phyloP scores from a whole-genome alignment of 1,140 invertebrate species.

The Nebria ingens region DNA sequence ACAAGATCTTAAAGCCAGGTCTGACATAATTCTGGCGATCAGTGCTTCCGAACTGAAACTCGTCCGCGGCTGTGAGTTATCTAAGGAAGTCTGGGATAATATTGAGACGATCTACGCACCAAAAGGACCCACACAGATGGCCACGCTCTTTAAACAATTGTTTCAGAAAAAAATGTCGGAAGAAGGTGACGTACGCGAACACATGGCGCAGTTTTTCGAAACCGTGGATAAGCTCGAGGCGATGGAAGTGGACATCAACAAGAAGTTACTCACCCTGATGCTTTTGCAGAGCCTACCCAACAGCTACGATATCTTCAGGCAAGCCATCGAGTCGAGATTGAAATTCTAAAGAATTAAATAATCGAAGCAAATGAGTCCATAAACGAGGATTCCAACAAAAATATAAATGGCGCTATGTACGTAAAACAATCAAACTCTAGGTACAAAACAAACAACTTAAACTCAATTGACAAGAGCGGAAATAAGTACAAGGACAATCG shows the following conservation, averaged over 20 bases:
- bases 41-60: slow-evolving; percentile 12
- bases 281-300: slow-evolving; percentile 14
- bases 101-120: slow-evolving; percentile 8
- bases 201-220: slow-evolving; percentile 16
- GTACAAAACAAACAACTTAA: too few species aligned
- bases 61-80: slow-evolving; percentile 5
- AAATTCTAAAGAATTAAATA: slow-evolving; percentile 3
- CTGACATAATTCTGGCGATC: too few species aligned
- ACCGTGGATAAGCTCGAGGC: slow-evolving; percentile 14
- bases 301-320: slow-evolving; percentile 14
- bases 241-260: slow-evolving; percentile 14
- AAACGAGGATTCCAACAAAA: neutral
- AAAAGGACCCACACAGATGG: too few species aligned
- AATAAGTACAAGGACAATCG: too few species aligned
- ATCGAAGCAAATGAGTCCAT: neutral
- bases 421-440: neutral
- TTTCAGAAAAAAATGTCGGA: slow-evolving; percentile 15
- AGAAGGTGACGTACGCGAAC: slow-evolving; percentile 12
- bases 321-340: slow-evolving; percentile 14
- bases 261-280: slow-evolving; percentile 16
- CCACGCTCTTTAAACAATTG: slow-evolving; percentile 16
- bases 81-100: slow-evolving; percentile 10
- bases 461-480: too few species aligned
- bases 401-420: neutral
- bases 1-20: too few species aligned